phyloP scores from a whole-genome alignment of 2,888 invertebrate species.

The Synanthedon andrenaeformis region DNA sequence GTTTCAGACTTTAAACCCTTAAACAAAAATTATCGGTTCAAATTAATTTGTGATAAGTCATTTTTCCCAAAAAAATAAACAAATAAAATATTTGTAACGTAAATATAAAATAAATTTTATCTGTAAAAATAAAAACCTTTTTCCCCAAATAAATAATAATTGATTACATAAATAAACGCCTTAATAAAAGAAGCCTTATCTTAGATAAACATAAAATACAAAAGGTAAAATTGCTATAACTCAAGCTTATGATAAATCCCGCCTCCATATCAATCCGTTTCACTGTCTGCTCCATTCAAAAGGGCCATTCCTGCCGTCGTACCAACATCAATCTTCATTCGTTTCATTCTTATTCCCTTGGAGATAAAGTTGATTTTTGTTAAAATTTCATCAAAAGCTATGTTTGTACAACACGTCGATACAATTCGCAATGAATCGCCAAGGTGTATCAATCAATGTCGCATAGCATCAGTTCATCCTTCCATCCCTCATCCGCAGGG shows the following conservation, averaged over 20 bases:
- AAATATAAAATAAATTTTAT: too few relatives aligned
- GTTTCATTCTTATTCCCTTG: not conserved
- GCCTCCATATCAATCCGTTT: conserved; percentile 23
- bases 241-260: conserved; percentile 26
- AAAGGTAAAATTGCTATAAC: not conserved
- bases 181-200: too few relatives aligned
- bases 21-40: too few relatives aligned
- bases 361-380: not conserved
- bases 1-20: too few relatives aligned
- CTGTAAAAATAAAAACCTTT: too few relatives aligned
- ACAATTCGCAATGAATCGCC: conserved; percentile 14
- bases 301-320: conserved; percentile 5
- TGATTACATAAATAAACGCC: too few relatives aligned
- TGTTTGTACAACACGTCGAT: conserved; percentile 15
- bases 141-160: too few relatives aligned
- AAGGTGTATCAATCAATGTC: conserved; percentile 48
- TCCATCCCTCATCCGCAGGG: conserved; percentile 25
- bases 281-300: conserved; percentile 5
- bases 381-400: conserved; percentile 5
- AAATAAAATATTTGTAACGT: too few relatives aligned
- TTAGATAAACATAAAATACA: not conserved
- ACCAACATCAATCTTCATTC: conserved; percentile 1
- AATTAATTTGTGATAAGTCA: too few relatives aligned
- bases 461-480: conserved; percentile 14
- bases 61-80: too few relatives aligned